A percentile compares a stretch with the other conserved stretches of the same genome.
phyloP scores from a whole-genome alignment of 2,797 vertebrate genomes.

The Clarias fuscus region DNA sequence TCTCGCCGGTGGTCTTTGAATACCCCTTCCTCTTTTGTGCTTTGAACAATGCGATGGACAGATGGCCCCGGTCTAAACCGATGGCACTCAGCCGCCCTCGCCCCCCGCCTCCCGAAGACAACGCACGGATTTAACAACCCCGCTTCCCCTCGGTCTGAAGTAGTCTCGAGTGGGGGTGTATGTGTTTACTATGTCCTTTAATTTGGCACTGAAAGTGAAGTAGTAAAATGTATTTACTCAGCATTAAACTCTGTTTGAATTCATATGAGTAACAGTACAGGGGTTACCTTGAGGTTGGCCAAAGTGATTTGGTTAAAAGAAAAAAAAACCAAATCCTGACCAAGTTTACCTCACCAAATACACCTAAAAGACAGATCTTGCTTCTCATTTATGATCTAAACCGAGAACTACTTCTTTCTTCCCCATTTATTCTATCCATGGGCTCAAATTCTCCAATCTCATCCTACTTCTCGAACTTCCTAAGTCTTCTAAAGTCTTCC shows the following conservation, averaged over 20 bases:
- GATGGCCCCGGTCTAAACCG: conserved; percentile 59
- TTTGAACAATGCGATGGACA: conserved; percentile 65
- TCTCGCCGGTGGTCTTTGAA: conserved; percentile 57
- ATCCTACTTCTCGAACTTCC: not conserved
- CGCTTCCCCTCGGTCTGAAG: conserved; percentile 22
- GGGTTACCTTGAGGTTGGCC: not conserved
- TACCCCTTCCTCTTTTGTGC: conserved; percentile 61
- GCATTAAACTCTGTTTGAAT: not conserved
- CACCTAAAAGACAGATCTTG: not conserved
- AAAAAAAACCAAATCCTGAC: not conserved
- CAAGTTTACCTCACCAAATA: not conserved
- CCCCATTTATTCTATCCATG: not conserved
- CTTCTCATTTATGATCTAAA: not conserved
- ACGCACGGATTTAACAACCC: not conserved
- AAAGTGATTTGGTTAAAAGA: not conserved
- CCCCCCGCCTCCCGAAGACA: conserved; percentile 41
- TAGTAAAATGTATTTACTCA: not conserved
- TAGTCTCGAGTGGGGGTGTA: not conserved
- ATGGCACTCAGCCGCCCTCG: conserved; percentile 23
- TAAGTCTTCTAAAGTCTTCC: not conserved
- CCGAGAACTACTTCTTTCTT: not conserved
- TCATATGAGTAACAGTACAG: not conserved
- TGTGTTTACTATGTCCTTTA: not conserved
- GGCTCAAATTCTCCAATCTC: not conserved
- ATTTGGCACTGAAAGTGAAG: too few relatives aligned